Conservation (phyloP, 2,888 invertebrate species). For the Aphidius colemani region DNA sequence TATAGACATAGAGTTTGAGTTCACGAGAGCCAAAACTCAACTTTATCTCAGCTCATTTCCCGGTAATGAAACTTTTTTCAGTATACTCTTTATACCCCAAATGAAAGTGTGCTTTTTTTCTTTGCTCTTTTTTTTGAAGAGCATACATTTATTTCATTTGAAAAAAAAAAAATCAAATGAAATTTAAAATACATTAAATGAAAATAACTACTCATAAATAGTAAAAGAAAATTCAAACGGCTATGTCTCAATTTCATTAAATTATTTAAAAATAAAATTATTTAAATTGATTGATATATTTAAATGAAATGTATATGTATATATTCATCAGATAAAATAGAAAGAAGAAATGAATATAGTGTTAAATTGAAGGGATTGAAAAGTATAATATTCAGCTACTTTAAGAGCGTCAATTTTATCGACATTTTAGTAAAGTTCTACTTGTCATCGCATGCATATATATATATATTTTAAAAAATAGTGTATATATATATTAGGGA, state of each 20-base stretch:
- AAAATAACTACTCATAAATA: slow-evolving; percentile 18
- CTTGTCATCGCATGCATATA: neutral
- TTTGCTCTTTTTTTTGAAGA: slow-evolving; percentile 13
- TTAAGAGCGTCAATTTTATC: slow-evolving; percentile 37
- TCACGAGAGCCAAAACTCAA: slow-evolving; percentile 16
- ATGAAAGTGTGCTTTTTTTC: slow-evolving; percentile 17
- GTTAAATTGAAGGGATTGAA: no score
- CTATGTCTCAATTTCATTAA: no score
- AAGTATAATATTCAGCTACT: slow-evolving; percentile 15
- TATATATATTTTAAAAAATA: neutral
- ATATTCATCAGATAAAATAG: no score
- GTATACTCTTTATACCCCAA: neutral
- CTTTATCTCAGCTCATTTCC: slow-evolving; percentile 19
- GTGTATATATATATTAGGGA: neutral
- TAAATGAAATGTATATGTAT: no score
- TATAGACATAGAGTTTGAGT: no score
- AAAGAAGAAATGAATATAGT: no score
- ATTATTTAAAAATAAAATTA: no score
- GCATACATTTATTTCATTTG: neutral
- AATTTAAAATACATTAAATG: slow-evolving; percentile 3
- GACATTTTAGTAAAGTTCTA: slow-evolving; percentile 35
- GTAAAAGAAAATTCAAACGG: no score
- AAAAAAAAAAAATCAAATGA: neutral
- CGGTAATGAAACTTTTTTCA: slow-evolving; percentile 26
- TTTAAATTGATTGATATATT: no score